These are phyloP conservation scores for Hymenochirus boettgeri DNA, from an alignment of 2,113 vertebrate genomes.

Conservation along the genomic window DNA sequence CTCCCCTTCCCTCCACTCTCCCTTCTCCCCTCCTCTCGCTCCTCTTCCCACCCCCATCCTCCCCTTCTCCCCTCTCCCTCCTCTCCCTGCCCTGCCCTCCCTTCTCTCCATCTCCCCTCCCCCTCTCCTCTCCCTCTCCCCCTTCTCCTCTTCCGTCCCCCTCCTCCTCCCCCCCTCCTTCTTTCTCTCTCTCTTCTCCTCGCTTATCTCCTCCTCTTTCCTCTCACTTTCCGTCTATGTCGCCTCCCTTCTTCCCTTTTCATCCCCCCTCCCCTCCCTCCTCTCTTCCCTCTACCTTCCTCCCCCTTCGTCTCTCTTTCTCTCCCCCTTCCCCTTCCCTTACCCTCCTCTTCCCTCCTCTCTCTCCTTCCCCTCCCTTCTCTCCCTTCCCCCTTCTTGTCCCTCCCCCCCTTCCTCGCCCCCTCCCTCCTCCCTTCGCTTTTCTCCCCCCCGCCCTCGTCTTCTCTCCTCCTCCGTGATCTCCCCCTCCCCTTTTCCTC, in stretches of 20 bases:
- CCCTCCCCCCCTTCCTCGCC: too few relatives aligned
- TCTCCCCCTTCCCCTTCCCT: background rate
- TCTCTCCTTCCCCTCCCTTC: background rate
- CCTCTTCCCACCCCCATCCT: too few relatives aligned
- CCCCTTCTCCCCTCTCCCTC: too few relatives aligned
- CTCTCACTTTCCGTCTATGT: slow-evolving; percentile 1
- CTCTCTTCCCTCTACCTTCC: too few relatives aligned
- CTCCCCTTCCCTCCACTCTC: too few relatives aligned
- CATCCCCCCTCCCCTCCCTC: background rate
- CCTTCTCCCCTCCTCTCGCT: background rate
- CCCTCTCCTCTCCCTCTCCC: too few relatives aligned
- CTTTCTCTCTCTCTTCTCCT: too few relatives aligned
- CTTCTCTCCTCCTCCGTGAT: background rate
- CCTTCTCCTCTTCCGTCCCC: background rate
- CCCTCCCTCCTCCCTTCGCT: background rate
- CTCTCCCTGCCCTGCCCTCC: too few relatives aligned
- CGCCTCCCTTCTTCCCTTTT: background rate
- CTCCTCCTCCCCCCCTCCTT: background rate
- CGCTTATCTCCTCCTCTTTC: too few relatives aligned
- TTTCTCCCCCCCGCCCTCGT: background rate
- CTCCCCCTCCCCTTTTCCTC: background rate
- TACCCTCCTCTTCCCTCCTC: background rate
- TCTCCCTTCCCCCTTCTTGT: too few relatives aligned
- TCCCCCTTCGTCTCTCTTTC: too few relatives aligned
- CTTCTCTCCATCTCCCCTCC: too few relatives aligned